Conservation (phyloP, 2,888 invertebrate species). For the Dolichopus griseipennis region DNA sequence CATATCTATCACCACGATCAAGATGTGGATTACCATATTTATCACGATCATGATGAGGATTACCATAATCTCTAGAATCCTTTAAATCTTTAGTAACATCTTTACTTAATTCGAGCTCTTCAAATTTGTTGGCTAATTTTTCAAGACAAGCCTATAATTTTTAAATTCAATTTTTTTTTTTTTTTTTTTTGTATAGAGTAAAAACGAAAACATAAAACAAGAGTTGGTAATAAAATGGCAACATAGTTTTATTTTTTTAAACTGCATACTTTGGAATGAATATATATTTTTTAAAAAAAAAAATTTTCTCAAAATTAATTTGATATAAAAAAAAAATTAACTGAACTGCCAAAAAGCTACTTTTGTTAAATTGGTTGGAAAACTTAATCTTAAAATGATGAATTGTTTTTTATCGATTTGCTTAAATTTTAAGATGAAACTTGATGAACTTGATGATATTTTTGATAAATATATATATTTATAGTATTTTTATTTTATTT, state of each 20-base stretch:
- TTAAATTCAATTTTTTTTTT: background rate
- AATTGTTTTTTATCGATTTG: too few species aligned
- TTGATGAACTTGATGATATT: background rate
- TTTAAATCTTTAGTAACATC: background rate
- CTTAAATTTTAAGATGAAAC: constrained; percentile 4
- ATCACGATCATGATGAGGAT: constrained; percentile 3
- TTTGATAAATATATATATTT: background rate
- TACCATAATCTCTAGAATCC: constrained; percentile 6
- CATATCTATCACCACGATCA: constrained; percentile 1
- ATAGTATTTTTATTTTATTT: background rate
- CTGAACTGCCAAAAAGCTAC: too few species aligned
- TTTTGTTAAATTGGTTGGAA: too few species aligned
- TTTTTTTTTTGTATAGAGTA: background rate
- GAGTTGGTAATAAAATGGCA: too few species aligned
- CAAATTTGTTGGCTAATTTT: background rate
- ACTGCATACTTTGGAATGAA: too few species aligned
- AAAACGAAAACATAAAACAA: too few species aligned
- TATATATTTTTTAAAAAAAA: too few species aligned
- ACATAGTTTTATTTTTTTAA: too few species aligned
- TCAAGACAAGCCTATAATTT: constrained; percentile 3
- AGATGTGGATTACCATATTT: background rate
- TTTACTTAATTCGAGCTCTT: constrained; percentile 6
- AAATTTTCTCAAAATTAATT: too few species aligned
- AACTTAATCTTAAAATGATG: too few species aligned
- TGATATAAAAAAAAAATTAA: too few species aligned